Evolutionary conservation across 2,888 invertebrate species (phyloP).

Genomic region (Pseudococcus viburni): DNA sequence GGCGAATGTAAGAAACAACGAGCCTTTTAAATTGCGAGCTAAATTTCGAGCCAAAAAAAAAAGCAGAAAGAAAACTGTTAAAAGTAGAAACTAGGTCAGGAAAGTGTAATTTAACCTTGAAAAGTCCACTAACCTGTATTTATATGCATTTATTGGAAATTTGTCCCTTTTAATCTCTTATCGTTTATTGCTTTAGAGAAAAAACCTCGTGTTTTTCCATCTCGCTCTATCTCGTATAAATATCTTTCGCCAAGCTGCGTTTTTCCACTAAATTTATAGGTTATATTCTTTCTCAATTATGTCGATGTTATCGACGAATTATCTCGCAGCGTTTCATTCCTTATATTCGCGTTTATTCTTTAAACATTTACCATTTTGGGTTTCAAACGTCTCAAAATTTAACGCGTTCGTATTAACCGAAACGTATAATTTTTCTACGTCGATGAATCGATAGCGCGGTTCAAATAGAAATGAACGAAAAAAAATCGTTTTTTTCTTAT

Average conservation of each 20-base stretch:
- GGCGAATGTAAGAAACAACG: constrained; percentile 35
- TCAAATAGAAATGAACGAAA: neutral
- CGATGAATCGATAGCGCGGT: neutral
- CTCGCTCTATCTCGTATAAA: neutral
- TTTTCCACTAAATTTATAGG: neutral
- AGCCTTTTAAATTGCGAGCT: constrained; percentile 43
- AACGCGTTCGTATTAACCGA: neutral
- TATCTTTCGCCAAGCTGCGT: neutral
- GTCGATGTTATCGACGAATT: constrained; percentile 4
- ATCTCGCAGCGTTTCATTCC: neutral
- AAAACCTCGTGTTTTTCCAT: neutral
- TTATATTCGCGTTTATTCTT: neutral
- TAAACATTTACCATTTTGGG: neutral
- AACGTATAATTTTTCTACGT: neutral
- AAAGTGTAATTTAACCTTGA: constrained; percentile 50
- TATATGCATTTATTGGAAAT: constrained; percentile 22
- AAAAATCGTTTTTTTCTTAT: neutral
- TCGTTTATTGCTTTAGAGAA: neutral
- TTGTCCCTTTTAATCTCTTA: constrained; percentile 3
- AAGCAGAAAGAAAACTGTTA: constrained; percentile 46
- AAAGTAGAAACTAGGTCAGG: constrained; percentile 61
- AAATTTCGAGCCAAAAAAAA: constrained; percentile 48
- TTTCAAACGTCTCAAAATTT: neutral
- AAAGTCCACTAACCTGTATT: constrained; percentile 37
- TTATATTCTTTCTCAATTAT: neutral